Conservation (phyloP, 2,797 vertebrate genomes). For the Sebastes alutus region DNA sequence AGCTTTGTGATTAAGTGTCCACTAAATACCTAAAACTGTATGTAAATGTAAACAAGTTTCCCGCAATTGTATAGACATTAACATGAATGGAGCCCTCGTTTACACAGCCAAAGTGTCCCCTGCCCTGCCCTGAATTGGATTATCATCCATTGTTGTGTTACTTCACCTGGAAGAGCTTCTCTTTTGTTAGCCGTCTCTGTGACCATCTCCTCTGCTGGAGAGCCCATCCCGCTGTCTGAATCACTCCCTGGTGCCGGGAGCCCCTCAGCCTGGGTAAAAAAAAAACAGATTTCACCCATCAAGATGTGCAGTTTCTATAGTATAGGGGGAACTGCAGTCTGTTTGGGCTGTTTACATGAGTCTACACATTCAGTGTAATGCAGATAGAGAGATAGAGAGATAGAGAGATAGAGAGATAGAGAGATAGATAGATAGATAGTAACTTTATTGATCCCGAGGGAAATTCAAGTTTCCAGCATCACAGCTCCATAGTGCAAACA, state of each 20-base stretch:
- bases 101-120: not conserved
- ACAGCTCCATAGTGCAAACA: too few species aligned
- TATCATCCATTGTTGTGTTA: not conserved
- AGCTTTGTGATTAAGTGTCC: not conserved
- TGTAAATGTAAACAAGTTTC: not conserved
- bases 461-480: too few species aligned
- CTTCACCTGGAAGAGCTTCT: slow-evolving; percentile 69
- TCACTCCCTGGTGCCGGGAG: slow-evolving; percentile 70
- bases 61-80: not conserved
- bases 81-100: not conserved
- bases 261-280: slow-evolving; percentile 54
- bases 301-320: not conserved
- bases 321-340: not conserved
- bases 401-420: too few species aligned
- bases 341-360: not conserved
- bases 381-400: not conserved
- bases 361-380: not conserved
- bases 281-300: not conserved
- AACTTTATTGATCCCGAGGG: too few species aligned
- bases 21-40: not conserved
- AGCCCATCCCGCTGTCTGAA: slow-evolving; percentile 85
- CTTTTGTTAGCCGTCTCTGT: not conserved
- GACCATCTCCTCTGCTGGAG: slow-evolving; percentile 70
- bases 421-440: not conserved
- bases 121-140: not conserved